Base-by-base conservation (phyloP, 2,888 invertebrate genomes). In the Petrolisthes cinctipes region DNA sequence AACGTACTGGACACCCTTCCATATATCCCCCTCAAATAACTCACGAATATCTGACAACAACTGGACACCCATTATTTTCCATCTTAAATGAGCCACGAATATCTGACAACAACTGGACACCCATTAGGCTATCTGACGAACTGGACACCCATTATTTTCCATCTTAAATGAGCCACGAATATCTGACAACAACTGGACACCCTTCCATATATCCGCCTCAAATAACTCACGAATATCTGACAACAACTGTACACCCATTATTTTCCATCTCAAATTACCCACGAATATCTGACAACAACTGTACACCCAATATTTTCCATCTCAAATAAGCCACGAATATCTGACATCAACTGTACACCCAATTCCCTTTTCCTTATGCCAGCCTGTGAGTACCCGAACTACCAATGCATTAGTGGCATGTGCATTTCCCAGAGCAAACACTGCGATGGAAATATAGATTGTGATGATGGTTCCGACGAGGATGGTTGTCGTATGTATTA, bases 381-480 rank as follows among this genome's bases (percentile, higher is more conserved):
- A 89, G 89, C 82, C 23, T 89, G 89, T 78, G 82, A 87, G 9
- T 79, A 71, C 5, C 86, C 89, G 9, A 89, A 89, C 73, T 89
- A 85, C 87, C 76, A 87, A 57, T 89, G 89, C 73, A 71, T 83
- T 57, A 87, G 85, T 66, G 87, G 87, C 57, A 86, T 82, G 83
- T 89, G 89, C 68, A 82, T 89, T 51, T 54, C 51, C 7, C 80
- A 78, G n/a, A 76, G 82, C 14, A 73, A 78, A 20, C 76, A 81
- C 20, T 90, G 90, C 75, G 75, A 90, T 71, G 88, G 89, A 14
- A 61, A 66, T 4, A 20, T 53, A 11, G 91, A 91, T 86, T 91
- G 91, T 86, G 89, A 92, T 53, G 95, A 95, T 91, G 93, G 93
- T 78, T 94, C 95, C 53, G 96, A 96, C 92, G 83, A 80, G 57